These are phyloP conservation scores for Mastacembelus armatus DNA, from an alignment of 2,797 vertebrate species.

Conservation along the genomic window DNA sequence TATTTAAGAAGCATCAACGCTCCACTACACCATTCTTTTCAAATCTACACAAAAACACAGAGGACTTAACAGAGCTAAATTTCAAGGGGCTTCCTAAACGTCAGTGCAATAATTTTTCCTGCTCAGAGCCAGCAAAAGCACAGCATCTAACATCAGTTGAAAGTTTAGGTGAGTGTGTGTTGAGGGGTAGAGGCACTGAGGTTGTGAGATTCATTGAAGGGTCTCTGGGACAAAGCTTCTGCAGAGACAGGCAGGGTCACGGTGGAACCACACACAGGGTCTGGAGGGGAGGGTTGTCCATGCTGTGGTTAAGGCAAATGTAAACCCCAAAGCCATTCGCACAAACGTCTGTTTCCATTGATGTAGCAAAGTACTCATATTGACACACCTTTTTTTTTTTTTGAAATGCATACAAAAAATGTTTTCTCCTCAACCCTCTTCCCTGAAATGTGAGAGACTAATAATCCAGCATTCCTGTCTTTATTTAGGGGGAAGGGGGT, in stretches of 20 bases:
- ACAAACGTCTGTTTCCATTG: slow-evolving; percentile 52
- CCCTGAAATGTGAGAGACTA: slow-evolving; percentile 83
- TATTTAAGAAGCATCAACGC: slow-evolving; percentile 12
- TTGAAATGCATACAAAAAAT: slow-evolving; percentile 75
- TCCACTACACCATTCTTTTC: slow-evolving; percentile 22
- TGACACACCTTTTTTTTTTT: slow-evolving; percentile 39
- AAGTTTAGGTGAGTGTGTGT: slow-evolving; percentile 10
- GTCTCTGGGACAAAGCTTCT: slow-evolving; percentile 44
- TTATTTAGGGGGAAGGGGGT: slow-evolving; percentile 42
- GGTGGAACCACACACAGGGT: slow-evolving; percentile 54
- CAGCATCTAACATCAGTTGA: slow-evolving; percentile 14
- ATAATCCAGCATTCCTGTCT: slow-evolving; percentile 78
- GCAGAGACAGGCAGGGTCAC: slow-evolving; percentile 52
- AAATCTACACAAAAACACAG: slow-evolving; percentile 11
- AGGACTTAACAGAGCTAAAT: slow-evolving; percentile 12
- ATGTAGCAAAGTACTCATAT: slow-evolving; percentile 61
- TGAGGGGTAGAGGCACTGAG: slow-evolving; percentile 68
- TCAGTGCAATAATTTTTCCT: slow-evolving; percentile 16
- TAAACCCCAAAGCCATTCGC: slow-evolving; percentile 62
- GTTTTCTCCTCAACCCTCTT: slow-evolving; percentile 62
- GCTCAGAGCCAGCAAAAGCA: slow-evolving; percentile 27
- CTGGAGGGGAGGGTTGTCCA: slow-evolving; percentile 48
- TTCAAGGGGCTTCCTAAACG: too few species aligned
- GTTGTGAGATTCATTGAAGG: slow-evolving; percentile 52
- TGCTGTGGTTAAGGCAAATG: slow-evolving; percentile 78